phyloP scores from a whole-genome alignment of 1,140 invertebrate genomes.

The Micrasema longulum region DNA sequence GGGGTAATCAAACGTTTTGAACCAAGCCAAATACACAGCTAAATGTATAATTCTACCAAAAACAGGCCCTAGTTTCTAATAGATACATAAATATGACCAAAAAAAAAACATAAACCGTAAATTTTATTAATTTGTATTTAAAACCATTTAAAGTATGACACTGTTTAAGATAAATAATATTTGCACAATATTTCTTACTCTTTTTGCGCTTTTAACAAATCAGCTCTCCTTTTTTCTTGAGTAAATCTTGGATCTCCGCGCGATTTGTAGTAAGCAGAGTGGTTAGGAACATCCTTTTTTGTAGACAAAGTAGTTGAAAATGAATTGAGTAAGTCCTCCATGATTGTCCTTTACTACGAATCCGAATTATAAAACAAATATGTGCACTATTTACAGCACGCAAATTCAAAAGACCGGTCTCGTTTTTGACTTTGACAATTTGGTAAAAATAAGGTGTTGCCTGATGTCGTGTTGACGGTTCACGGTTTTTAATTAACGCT shows the following conservation, averaged over 20 bases:
- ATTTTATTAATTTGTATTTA: too few species aligned
- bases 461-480: too few species aligned
- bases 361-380: background rate
- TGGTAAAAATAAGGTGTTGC: too few species aligned
- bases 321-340: conserved; percentile 38
- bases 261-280: conserved; percentile 31
- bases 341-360: conserved; percentile 6
- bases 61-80: too few species aligned
- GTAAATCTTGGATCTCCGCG: conserved; percentile 11
- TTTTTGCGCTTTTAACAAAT: conserved; percentile 40
- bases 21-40: too few species aligned
- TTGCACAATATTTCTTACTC: conserved; percentile 20
- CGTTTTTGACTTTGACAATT: background rate
- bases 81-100: too few species aligned
- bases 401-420: conserved; percentile 28
- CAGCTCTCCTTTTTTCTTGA: conserved; percentile 38
- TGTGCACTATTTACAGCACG: background rate
- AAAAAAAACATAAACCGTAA: too few species aligned
- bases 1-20: too few species aligned
- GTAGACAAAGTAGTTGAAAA: conserved; percentile 23
- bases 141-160: background rate
- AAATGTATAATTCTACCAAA: too few species aligned
- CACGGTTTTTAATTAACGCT: too few species aligned
- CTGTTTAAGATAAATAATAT: background rate
- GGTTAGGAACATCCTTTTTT: conserved; percentile 20